Base-by-base conservation (phyloP, 1,140 invertebrate genomes). In the Reticulitermes speratus region DNA sequence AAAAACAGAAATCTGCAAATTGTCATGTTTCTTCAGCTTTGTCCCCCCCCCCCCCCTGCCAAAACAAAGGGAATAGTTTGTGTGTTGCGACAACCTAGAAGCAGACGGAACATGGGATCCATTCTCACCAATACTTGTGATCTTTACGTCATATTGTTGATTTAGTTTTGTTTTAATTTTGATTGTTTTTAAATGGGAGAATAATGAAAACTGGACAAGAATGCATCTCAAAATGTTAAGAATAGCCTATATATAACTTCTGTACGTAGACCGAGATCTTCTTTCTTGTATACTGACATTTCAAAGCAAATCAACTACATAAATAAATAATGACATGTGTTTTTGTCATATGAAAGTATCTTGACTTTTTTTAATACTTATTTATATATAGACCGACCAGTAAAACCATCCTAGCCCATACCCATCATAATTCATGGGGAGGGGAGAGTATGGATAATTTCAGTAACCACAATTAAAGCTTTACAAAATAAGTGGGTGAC, bases 201-300 rank as follows among this genome's bases (percentile, higher is more conserved):
- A 75, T 55, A 55, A 55, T 55, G 19, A 55, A 55, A 55, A 83
- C 8, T 84, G 83, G 6, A 45, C 9, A 32, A 75, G n/a, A 75
- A 30, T 75, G 48, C 48, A 84, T 84, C 44, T 55, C n/a, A 84
- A 83, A 38, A 30, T 55, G n/a, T 45, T 84, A 55, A 84, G 44
- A 84, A 84, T 55, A 84, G 83, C 32, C 32, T 45, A 44, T 75
- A 75, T 75, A 75, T 75, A 30, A 75, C 65, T 38, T 84, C 44
- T 84, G 83, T 84, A 44, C 83, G 83, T 84, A 55, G n/a, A 25
- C 32, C 44, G 32, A 9, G 1, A 83, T 25, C 23, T 84, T 44
- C 83, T 45, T 84, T 38, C 7, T 84, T 84, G 83, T 84, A 84
- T 84, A 84, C 83, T 84, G 83, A 84, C 83, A 44, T 84, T 75